phyloP scores from a whole-genome alignment of 2,113 vertebrate species.

The Gopherus evgoodei region DNA sequence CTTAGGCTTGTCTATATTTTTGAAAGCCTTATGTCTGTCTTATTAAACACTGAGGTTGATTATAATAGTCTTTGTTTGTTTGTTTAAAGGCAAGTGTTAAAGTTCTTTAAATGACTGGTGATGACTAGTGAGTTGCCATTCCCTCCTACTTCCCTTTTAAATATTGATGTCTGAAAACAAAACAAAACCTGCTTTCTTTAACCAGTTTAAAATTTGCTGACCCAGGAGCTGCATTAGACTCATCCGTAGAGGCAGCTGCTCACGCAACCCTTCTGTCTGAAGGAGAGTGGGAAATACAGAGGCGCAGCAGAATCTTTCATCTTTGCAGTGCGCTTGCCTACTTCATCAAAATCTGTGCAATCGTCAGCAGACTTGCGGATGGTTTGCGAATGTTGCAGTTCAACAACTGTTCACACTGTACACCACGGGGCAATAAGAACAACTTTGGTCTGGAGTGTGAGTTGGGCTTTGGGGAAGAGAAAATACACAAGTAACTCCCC shows the following conservation, averaged over 20 bases:
- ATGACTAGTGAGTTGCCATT: not conserved
- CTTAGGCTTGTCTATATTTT: not conserved
- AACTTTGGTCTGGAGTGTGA: not conserved
- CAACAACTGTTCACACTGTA: not conserved
- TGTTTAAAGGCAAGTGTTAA: not conserved
- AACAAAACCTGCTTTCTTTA: not conserved
- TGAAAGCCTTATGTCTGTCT: rapidly evolving
- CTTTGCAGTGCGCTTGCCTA: not conserved
- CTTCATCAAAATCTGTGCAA: slow-evolving; percentile 37
- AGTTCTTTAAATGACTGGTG: not conserved
- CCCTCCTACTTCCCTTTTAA: not conserved
- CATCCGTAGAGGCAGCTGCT: slow-evolving; percentile 19
- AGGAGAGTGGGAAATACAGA: slow-evolving; percentile 21
- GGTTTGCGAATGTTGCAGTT: not conserved
- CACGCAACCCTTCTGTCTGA: slow-evolving; percentile 35
- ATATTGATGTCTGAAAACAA: not conserved
- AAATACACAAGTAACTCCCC: not conserved
- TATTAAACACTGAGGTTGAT: not conserved
- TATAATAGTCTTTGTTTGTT: not conserved
- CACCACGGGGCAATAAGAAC: slow-evolving; percentile 3
- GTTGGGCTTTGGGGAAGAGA: not conserved
- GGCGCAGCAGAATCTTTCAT: not conserved
- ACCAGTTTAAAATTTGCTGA: not conserved
- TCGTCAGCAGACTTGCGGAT: not conserved
- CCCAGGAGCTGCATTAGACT: not conserved